Base-by-base conservation (phyloP, 2,888 invertebrate species). In the Drosophila eohydei region DNA sequence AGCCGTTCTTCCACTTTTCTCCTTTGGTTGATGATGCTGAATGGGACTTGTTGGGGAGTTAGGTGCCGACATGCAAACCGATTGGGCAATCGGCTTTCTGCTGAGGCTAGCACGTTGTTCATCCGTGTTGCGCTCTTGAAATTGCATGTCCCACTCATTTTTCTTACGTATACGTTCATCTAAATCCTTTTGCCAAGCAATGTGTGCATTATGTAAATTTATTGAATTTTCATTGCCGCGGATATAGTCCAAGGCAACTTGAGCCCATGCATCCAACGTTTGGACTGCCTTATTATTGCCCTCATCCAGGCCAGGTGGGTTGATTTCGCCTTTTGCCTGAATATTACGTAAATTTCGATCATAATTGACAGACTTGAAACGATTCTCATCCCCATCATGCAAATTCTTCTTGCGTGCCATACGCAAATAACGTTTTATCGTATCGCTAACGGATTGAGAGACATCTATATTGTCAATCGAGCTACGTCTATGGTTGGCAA, bases 371-470 rank as follows among this genome's bases (percentile, higher is more conserved):
- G 97, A 95, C 91, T 97, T 97, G 91, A 97, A 97, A 57, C 96
- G 94, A 90, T 96, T 97, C 3, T 94, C 95, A 79, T 95, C 95
- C 1, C 36, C 43, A 91, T 97, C 97, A 55, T 91, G 90, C 11
- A 96, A 95, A 88, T 96, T 97, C 90, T 97, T 97, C 91, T 97
- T 97, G 40, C 97, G 94, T 8, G 97, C 97, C 97, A 97, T 97
- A 65, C 96, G 94, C 56, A 97, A 93, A 92, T 97, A 97, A 11
- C 97, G 94, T 92, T 97, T 97, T 71, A 97, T 97, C 0, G 97
- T 97, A 89, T 97, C 97, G 90, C 97, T 96, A 32, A 97, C 97
- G 1, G 97, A 97, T 72, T 97, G 97, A 0, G 97, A 97, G 0
- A 97, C 95, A 89, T 97, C 97, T 87, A 97, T 97, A 91, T 97